phyloP scores from a whole-genome alignment of 2,113 vertebrate species.

The Myiozetetes cayanensis region DNA sequence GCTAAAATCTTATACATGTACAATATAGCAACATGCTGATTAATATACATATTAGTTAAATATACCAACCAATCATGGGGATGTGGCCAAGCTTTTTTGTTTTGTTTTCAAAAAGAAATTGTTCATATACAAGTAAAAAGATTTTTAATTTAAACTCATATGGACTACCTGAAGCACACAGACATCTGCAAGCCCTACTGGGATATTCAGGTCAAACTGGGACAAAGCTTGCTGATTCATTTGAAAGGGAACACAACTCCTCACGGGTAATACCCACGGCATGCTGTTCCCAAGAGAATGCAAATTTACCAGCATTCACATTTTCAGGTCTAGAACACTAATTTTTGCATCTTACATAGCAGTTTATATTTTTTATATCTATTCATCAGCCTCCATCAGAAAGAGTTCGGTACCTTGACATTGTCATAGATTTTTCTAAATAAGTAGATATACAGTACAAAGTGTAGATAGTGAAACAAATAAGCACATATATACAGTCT shows the following conservation, averaged over 20 bases:
- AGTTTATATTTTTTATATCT: neutral
- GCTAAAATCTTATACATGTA: constrained; percentile 73
- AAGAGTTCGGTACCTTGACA: constrained; percentile 32
- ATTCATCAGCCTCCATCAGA: neutral
- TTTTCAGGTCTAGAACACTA: constrained; percentile 19
- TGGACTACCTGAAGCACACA: neutral
- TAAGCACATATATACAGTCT: constrained; percentile 61
- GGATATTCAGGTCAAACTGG: neutral
- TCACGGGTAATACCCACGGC: neutral
- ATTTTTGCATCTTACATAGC: neutral
- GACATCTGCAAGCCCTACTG: neutral
- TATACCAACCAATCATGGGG: neutral
- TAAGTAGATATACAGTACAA: constrained; percentile 60
- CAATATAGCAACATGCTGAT: constrained; percentile 71
- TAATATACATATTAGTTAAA: constrained; percentile 62
- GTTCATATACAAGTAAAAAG: constrained; percentile 11
- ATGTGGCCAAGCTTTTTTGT: constrained; percentile 4
- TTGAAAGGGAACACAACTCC: neutral
- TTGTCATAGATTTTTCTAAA: constrained; percentile 22
- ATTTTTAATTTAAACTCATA: neutral
- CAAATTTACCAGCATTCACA: constrained; percentile 29
- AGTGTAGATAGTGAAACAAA: constrained; percentile 47
- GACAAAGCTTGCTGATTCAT: neutral
- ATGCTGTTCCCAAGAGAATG: neutral
- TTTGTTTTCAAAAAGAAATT: neutral